These are phyloP conservation scores for Cryptocheilus praepositus DNA, from an alignment of 2,888 invertebrate species.

Conservation along the genomic window DNA sequence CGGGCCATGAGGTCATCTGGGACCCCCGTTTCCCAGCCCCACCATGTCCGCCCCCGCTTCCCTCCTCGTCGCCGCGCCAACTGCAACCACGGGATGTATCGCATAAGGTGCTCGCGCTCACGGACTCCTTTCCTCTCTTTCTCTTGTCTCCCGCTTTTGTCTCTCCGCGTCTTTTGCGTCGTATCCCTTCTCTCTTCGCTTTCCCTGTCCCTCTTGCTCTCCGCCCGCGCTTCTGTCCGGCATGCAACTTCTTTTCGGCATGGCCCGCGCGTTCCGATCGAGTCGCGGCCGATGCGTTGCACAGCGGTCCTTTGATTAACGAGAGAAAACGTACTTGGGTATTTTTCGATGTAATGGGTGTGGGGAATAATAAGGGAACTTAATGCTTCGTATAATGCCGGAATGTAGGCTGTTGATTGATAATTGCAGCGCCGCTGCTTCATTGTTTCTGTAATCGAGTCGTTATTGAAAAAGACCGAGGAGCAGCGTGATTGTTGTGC, in stretches of 20 bases:
- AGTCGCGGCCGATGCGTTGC: background rate
- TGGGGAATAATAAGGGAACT: too few species aligned
- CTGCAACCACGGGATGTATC: slow-evolving; percentile 52
- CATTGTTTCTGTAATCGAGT: too few species aligned
- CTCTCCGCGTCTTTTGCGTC: slow-evolving; percentile 16
- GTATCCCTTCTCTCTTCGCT: slow-evolving; percentile 26
- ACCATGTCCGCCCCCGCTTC: slow-evolving; percentile 33
- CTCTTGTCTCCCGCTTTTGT: slow-evolving; percentile 4
- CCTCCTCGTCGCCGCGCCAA: slow-evolving; percentile 32
- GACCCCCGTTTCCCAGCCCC: slow-evolving; percentile 63
- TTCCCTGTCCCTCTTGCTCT: slow-evolving; percentile 27
- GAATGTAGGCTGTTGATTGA: too few species aligned
- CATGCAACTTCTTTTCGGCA: slow-evolving; percentile 13
- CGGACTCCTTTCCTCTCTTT: background rate
- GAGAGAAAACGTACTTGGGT: too few species aligned
- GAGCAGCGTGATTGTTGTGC: too few species aligned
- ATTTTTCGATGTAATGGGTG: too few species aligned
- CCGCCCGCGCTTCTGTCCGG: slow-evolving; percentile 9
- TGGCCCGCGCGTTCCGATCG: slow-evolving; percentile 6
- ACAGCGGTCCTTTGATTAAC: background rate
- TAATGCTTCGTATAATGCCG: too few species aligned
- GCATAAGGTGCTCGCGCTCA: slow-evolving; percentile 41
- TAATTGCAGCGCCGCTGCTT: too few species aligned
- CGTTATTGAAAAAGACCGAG: too few species aligned
- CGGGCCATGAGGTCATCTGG: slow-evolving; percentile 72